Conservation (phyloP, 1,140 invertebrate genomes). For the Hestina assimilis region DNA sequence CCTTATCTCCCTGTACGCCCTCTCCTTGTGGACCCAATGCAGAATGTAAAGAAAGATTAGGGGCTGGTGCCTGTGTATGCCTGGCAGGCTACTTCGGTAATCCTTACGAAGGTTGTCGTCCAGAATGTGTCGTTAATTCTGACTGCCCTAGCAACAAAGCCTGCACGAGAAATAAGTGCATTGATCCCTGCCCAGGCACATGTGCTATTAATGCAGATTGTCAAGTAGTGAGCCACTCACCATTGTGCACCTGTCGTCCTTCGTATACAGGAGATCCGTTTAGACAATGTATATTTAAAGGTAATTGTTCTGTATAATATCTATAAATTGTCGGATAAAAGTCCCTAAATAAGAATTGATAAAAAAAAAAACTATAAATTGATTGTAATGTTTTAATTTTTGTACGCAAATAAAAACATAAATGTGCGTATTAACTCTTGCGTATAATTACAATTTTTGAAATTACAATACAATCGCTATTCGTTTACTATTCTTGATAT, state of each 20-base stretch:
- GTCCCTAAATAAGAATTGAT: no score
- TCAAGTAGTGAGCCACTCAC: constrained; percentile 86
- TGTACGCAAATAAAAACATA: no score
- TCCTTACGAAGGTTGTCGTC: constrained; percentile 76
- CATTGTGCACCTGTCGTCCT: constrained; percentile 85
- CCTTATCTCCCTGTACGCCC: constrained; percentile 76
- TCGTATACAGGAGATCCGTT: constrained; percentile 87
- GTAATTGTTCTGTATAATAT: no score
- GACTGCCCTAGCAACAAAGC: constrained; percentile 83
- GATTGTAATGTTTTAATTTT: no score
- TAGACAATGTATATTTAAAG: constrained; percentile 72
- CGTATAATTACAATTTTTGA: no score
- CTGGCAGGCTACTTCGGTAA: constrained; percentile 78
- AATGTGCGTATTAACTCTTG: no score
- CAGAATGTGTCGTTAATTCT: constrained; percentile 77
- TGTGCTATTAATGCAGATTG: constrained; percentile 88
- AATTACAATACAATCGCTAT: no score
- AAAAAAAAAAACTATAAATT: no score
- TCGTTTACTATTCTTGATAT: no score
- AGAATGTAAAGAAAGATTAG: constrained; percentile 78
- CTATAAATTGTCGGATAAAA: no score
- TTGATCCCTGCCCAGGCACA: constrained; percentile 84
- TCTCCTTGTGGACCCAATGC: constrained; percentile 82
- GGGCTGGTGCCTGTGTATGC: constrained; percentile 79
- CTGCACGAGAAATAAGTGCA: constrained; percentile 85